Evolutionary conservation across 1,140 invertebrate species (phyloP).

Genomic region (Cydia fagiglandana): DNA sequence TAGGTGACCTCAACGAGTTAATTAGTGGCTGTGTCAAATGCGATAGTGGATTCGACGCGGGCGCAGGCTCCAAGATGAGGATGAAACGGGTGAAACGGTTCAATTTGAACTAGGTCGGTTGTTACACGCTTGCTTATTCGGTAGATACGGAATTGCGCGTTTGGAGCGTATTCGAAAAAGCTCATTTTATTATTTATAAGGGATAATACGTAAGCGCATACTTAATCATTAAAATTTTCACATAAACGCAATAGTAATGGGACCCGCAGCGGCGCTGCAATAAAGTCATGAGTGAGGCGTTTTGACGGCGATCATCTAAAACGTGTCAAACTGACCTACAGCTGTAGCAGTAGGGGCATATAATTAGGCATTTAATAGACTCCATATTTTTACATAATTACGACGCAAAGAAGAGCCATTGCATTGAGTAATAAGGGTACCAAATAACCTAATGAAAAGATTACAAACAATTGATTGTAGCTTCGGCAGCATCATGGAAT

Average conservation of each 20-base stretch:
- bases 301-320: neutral
- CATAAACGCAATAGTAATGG: neutral
- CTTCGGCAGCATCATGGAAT: conserved; percentile 54
- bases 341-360: neutral
- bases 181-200: neutral
- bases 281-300: neutral
- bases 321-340: neutral
- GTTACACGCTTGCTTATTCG: neutral
- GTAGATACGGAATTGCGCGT: neutral
- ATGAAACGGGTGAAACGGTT: conserved; percentile 34
- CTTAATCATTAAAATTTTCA: neutral
- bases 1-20: conserved; percentile 39
- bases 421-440: neutral
- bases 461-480: conserved; percentile 43
- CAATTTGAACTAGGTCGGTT: conserved; percentile 33
- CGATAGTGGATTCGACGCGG: conserved; percentile 44
- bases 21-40: conserved; percentile 49
- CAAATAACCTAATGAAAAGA: neutral
- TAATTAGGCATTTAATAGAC: too few species aligned
- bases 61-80: conserved; percentile 38
- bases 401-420: neutral
- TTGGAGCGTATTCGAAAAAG: neutral
- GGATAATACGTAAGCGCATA: too few species aligned
- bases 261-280: neutral
- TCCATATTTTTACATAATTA: neutral